Base-by-base conservation (phyloP, 2,797 vertebrate species). In the Anguilla pacifica region DNA sequence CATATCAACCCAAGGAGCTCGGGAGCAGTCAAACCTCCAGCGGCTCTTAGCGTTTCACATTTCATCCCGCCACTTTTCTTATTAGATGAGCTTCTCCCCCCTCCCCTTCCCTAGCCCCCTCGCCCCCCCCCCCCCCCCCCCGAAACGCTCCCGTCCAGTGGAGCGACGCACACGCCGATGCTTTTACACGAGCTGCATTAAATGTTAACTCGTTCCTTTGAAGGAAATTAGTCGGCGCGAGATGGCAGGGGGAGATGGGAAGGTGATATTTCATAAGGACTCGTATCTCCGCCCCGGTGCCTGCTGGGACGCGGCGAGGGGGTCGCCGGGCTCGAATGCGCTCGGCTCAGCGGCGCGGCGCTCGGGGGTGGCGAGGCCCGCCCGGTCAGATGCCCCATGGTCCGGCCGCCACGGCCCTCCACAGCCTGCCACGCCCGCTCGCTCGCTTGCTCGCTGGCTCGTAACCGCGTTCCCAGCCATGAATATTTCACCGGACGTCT, bases 171-270 rank as follows among this genome's bases (percentile, higher is more conserved):
- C n/a, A 13, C 82, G 46, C 6, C 25, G 53, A 3, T 57, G 81
- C 72, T 49, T 91, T 91, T 89, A 92, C 89, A 84, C 86, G 35
- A 91, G 90, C 88, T 89, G 89, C 90, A 92, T 92, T 92, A 94
- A 94, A 95, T 95, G 95, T 95, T 95, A 95, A 92, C 90, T 84
- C 92, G 93, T 91, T 92, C 72, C 89, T 93, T 94, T 92, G 88
- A 90, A 91, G 89, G 86, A 91, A 92, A 91, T 83, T 86, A 91
- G 89, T 89, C 84, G 22, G 28, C 90, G 91, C 87, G 91, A 91
- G 91, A 91, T 90, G 91, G 90, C 88, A 90, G 79, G 77, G 88
- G 90, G 88, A 85, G 61, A 61, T 90, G 86, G 93, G 90, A 91
- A 95, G 90, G 86, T 35, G 90, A 94, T 92, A 91, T 91, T 91